Conservation (phyloP, 2,113 vertebrate genomes). For the Cinclus cinclus region DNA sequence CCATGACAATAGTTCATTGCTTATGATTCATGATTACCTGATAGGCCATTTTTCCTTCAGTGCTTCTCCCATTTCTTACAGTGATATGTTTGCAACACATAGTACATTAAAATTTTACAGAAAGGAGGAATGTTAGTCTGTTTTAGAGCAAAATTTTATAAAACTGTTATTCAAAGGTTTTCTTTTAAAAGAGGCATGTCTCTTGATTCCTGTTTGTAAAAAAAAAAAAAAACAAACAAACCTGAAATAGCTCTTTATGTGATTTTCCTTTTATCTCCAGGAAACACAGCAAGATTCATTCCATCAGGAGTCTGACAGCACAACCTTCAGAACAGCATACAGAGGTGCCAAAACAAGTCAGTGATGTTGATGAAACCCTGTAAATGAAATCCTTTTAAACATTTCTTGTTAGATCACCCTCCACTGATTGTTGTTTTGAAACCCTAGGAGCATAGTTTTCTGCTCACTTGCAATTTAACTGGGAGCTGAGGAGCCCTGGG, state of each 20-base stretch:
- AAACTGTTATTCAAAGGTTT: background rate
- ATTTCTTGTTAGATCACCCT: background rate
- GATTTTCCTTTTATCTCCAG: constrained; percentile 74
- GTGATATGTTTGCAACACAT: background rate
- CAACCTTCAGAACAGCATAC: constrained; percentile 82
- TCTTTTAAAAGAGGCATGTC: background rate
- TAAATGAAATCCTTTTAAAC: background rate
- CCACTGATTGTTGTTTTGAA: background rate
- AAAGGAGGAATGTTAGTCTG: background rate
- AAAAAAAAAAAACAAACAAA: accelerated
- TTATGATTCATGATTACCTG: background rate
- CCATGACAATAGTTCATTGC: background rate
- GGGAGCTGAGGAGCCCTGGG: background rate
- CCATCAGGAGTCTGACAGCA: constrained; percentile 82
- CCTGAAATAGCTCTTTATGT: background rate
- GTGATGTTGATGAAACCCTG: constrained; percentile 59
- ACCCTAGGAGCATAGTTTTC: background rate
- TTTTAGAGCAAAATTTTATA: background rate
- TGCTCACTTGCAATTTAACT: background rate
- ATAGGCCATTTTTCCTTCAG: background rate
- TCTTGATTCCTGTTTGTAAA: background rate
- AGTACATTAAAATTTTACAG: background rate
- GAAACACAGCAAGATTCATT: constrained; percentile 95
- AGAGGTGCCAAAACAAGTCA: constrained; percentile 93
- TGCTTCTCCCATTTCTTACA: background rate